Evolutionary conservation across 2,797 vertebrate species (phyloP).

Genomic region (Balearica regulorum): DNA sequence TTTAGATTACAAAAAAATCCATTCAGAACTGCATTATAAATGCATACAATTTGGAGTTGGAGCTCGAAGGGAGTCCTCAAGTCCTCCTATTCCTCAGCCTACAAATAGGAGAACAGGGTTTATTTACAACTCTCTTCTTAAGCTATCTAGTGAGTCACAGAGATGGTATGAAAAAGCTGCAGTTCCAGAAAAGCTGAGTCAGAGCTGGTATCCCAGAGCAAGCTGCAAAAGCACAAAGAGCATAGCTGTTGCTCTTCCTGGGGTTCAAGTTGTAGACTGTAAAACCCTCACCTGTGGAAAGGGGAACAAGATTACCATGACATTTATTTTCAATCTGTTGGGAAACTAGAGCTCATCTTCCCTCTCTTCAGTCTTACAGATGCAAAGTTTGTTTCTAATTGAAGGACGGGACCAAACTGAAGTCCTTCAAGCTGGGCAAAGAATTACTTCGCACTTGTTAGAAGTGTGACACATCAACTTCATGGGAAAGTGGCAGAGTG

Average conservation of each 20-base stretch:
- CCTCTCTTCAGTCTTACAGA: background rate
- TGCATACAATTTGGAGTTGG: background rate
- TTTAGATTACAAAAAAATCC: background rate
- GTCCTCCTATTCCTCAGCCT: background rate
- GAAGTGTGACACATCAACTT: background rate
- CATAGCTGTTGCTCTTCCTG: background rate
- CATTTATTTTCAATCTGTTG: background rate
- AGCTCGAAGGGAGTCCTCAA: background rate
- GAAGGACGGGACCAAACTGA: background rate
- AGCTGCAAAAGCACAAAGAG: background rate
- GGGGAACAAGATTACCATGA: background rate
- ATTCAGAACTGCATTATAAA: background rate
- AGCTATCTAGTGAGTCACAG: background rate
- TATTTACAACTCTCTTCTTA: background rate
- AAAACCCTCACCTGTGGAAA: background rate
- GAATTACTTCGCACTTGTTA: background rate
- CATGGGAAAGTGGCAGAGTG: background rate
- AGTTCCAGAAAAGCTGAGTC: background rate
- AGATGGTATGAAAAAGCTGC: background rate
- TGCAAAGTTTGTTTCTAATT: background rate
- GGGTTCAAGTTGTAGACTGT: background rate
- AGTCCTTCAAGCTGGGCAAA: background rate
- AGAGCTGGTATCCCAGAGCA: background rate
- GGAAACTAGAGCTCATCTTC: background rate
- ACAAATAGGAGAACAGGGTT: background rate